Evolutionary conservation across 2,113 vertebrate species (phyloP).

Genomic region (Tachycineta bicolor): DNA sequence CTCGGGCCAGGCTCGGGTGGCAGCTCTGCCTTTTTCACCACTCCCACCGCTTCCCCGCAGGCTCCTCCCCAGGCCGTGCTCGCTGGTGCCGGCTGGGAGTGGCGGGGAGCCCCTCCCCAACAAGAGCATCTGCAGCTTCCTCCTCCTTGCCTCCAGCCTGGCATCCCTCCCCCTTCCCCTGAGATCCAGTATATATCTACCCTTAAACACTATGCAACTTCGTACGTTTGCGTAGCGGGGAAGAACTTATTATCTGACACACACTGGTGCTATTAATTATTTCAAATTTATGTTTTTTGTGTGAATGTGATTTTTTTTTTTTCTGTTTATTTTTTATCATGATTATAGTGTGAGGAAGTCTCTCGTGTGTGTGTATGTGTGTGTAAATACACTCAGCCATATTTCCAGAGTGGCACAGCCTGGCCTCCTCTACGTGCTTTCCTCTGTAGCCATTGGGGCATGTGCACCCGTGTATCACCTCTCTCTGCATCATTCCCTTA

Average conservation of each 20-base stretch:
- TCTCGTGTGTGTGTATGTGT: slow-evolving; percentile 63
- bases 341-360: slow-evolving; percentile 86
- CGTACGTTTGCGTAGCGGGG: slow-evolving; percentile 88
- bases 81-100: background rate
- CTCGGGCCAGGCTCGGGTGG: slow-evolving; percentile 39
- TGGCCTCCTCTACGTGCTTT: slow-evolving; percentile 25
- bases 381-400: slow-evolving; percentile 90
- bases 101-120: background rate
- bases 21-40: background rate
- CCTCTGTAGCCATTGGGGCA: background rate
- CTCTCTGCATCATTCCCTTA: background rate
- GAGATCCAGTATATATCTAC: slow-evolving; percentile 71
- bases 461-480: accelerated
- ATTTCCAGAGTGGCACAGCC: slow-evolving; percentile 81
- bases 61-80: background rate
- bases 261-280: slow-evolving; percentile 99
- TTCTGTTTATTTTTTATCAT: slow-evolving; percentile 71
- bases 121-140: slow-evolving; percentile 24
- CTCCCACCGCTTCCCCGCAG: background rate
- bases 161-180: slow-evolving; percentile 28
- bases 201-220: slow-evolving; percentile 96
- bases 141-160: slow-evolving; percentile 39
- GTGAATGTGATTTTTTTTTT: slow-evolving; percentile 86
- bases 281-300: slow-evolving; percentile 98
- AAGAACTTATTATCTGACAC: slow-evolving; percentile 93